phyloP scores from a whole-genome alignment of 2,113 vertebrate genomes.

The Nesospiza acunhae region DNA sequence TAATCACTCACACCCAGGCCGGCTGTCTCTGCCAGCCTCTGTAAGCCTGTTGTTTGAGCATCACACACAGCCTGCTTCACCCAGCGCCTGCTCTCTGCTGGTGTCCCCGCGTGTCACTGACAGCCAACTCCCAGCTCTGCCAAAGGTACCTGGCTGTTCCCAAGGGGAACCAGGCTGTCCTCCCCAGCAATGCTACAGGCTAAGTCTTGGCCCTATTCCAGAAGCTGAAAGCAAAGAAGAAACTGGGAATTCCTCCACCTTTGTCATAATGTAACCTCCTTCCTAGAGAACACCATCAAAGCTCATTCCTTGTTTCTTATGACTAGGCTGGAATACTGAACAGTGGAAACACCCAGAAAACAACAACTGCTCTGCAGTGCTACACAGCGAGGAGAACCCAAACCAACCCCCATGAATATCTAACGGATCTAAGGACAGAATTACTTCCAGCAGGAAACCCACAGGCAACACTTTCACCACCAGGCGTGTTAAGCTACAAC shows the following conservation, averaged over 20 bases:
- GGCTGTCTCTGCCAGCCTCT: not conserved
- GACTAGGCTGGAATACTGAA: not conserved
- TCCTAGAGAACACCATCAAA: not conserved
- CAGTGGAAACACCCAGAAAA: not conserved
- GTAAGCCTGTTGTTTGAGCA: not conserved
- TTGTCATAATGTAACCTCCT: not conserved
- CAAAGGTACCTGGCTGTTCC: not conserved
- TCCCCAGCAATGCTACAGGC: not conserved
- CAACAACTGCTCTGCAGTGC: not conserved
- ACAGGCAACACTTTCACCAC: accelerated
- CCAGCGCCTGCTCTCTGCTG: not conserved
- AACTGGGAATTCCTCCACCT: not conserved
- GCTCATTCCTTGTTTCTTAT: not conserved
- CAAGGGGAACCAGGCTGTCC: not conserved
- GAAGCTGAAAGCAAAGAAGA: not conserved
- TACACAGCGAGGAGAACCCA: not conserved
- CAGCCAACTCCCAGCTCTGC: no score
- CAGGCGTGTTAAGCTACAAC: accelerated
- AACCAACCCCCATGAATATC: not conserved
- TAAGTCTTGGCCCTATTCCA: not conserved
- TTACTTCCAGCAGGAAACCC: not conserved
- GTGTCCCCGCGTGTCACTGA: not conserved
- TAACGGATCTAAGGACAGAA: not conserved
- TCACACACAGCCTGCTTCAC: not conserved
- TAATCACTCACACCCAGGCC: not conserved